Percentiles rank a stretch among this genome's conserved stretches.
Conservation (phyloP, 1,140 invertebrate species). For the Diachasmimorpha longicaudata region DNA sequence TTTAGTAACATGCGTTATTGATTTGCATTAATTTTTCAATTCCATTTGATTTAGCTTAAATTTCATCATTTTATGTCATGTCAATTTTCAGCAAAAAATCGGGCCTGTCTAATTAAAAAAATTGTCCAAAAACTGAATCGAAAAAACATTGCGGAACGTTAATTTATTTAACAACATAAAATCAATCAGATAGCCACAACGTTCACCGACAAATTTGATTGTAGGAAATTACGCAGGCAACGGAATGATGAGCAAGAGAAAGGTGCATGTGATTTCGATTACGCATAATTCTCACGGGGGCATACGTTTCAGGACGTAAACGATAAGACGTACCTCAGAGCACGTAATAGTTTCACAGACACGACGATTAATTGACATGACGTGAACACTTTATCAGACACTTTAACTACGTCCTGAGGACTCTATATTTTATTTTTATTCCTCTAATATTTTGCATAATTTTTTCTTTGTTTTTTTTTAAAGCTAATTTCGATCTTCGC, state of each 20-base stretch:
- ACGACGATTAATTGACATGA: not conserved
- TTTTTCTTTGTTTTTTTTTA: not conserved
- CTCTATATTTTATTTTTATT: not conserved
- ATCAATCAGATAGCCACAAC: no score
- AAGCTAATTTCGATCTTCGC: no score
- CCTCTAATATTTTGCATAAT: not conserved
- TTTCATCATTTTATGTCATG: no score
- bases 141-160: no score
- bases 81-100: no score
- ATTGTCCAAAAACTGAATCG: no score
- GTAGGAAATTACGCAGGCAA: not conserved
- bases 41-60: no score
- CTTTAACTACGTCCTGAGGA: not conserved
- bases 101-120: no score
- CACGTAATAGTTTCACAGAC: not conserved
- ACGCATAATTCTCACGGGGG: not conserved
- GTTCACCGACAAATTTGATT: not conserved
- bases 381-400: not conserved
- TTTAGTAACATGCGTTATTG: no score
- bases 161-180: no score
- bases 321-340: not conserved
- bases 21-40: no score
- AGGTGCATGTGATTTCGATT: not conserved
- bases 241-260: not conserved
- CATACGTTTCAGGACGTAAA: not conserved